A percentile compares a stretch with the other conserved stretches of the same genome.
phyloP scores from a whole-genome alignment of 2,797 vertebrate species.

The Rachycentron canadum region DNA sequence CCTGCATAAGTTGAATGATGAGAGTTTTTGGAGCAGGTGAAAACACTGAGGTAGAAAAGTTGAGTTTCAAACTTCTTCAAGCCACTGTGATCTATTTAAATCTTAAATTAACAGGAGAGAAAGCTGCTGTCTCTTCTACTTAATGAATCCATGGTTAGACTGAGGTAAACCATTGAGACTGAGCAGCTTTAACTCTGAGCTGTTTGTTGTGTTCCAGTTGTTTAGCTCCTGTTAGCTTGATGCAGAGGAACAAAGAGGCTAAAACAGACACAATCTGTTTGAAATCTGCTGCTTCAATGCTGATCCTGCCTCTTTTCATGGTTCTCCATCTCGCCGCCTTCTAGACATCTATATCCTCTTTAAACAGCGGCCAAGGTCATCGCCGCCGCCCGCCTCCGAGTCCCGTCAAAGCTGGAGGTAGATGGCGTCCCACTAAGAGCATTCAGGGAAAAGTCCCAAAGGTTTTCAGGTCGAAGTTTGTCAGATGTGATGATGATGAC shows the following conservation, averaged over 20 bases:
- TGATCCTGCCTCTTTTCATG: constrained; percentile 42
- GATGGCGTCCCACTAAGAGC: constrained; percentile 25
- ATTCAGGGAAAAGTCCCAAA: too few relatives aligned
- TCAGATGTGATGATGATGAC: too few relatives aligned
- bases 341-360: constrained; percentile 51
- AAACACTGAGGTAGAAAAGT: neutral
- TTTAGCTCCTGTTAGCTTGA: constrained; percentile 18
- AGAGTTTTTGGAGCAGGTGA: neutral
- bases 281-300: constrained; percentile 19
- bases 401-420: constrained; percentile 31
- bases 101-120: neutral
- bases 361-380: constrained; percentile 61
- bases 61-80: neutral
- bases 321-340: constrained; percentile 34
- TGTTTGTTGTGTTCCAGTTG: constrained; percentile 7
- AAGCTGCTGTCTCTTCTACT: neutral
- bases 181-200: neutral
- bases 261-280: constrained; percentile 18
- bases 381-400: constrained; percentile 26
- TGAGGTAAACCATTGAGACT: neutral
- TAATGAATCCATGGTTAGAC: neutral
- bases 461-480: too few relatives aligned
- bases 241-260: constrained; percentile 29
- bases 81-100: too few relatives aligned
- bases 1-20: neutral